phyloP scores from a whole-genome alignment of 2,797 vertebrate species.

The Peromyscus attwateri region DNA sequence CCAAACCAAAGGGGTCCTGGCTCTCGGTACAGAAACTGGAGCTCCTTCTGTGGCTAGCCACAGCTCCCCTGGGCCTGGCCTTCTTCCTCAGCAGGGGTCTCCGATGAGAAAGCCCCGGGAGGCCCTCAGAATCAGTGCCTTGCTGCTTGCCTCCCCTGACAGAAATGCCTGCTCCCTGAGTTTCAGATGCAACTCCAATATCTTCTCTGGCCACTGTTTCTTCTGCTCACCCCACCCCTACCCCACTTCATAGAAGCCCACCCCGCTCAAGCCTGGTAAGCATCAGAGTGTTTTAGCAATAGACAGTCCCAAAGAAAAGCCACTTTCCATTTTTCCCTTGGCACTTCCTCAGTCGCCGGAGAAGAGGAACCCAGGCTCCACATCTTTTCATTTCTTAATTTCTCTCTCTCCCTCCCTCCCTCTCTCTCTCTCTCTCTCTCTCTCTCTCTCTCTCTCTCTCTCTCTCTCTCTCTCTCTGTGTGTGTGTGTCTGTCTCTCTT shows the following conservation, averaged over 20 bases:
- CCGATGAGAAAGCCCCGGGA: constrained; percentile 23
- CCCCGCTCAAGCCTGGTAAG: not conserved
- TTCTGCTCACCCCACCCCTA: not conserved
- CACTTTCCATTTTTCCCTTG: constrained; percentile 2
- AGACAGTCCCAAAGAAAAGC: constrained; percentile 25
- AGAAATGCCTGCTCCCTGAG: constrained; percentile 24
- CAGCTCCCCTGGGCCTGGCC: constrained; percentile 53
- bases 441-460: not conserved
- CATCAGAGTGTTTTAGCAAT: not conserved
- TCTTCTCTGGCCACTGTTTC: constrained; percentile 19
- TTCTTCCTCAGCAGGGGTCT: constrained; percentile 20
- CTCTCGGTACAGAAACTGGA: constrained; percentile 70
- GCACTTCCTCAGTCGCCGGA: not conserved
- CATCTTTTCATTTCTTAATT: not conserved
- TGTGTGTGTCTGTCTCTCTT: too few species aligned
- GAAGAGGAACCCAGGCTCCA: not conserved
- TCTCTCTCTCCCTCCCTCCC: not conserved
- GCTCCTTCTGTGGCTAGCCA: constrained; percentile 67
- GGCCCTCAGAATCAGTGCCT: constrained; percentile 51
- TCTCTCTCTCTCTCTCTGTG: too few species aligned
- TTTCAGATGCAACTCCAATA: constrained; percentile 2
- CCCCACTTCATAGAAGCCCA: not conserved
- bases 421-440: not conserved
- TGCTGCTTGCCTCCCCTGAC: constrained; percentile 25
- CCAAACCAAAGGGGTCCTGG: constrained; percentile 54